Conservation (phyloP, 2,797 vertebrate species). For the Macropodus opercularis region DNA sequence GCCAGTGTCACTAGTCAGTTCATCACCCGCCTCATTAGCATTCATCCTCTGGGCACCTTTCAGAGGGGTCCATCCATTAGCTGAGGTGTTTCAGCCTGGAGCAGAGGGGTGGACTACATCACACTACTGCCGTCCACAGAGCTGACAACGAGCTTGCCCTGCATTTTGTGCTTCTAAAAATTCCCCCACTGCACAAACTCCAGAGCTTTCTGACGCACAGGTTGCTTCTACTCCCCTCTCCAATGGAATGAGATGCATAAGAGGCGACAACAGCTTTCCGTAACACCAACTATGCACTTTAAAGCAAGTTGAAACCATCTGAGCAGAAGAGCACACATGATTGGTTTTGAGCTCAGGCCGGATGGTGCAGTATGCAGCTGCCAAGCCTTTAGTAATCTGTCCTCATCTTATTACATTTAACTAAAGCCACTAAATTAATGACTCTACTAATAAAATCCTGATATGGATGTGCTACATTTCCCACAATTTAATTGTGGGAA, state of each 20-base stretch:
- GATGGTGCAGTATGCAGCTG: conserved; percentile 11
- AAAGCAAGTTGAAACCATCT: conserved; percentile 7
- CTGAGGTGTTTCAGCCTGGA: neutral
- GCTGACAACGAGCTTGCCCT: neutral
- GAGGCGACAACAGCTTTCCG: conserved; percentile 9
- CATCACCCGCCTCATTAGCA: neutral
- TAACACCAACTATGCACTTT: conserved; percentile 2
- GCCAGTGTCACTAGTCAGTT: too few species aligned
- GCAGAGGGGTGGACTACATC: neutral
- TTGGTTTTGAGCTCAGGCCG: conserved; percentile 4
- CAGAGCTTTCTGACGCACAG: neutral
- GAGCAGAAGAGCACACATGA: neutral
- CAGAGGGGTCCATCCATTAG: neutral
- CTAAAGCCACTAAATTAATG: conserved; percentile 30
- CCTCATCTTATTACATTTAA: conserved; percentile 29
- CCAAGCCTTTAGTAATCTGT: conserved; percentile 17
- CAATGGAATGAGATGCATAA: neutral
- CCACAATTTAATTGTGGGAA: neutral
- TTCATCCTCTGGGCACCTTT: neutral
- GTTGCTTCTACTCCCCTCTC: conserved; percentile 5
- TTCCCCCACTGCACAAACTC: neutral
- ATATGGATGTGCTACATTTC: conserved; percentile 4
- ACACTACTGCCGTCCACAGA: neutral
- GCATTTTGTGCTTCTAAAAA: neutral
- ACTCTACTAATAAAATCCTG: conserved; percentile 8